A percentile compares a stretch with the other conserved stretches of the same genome.
phyloP scores from a whole-genome alignment of 2,113 vertebrate species.

The Hepsetus odoe region DNA sequence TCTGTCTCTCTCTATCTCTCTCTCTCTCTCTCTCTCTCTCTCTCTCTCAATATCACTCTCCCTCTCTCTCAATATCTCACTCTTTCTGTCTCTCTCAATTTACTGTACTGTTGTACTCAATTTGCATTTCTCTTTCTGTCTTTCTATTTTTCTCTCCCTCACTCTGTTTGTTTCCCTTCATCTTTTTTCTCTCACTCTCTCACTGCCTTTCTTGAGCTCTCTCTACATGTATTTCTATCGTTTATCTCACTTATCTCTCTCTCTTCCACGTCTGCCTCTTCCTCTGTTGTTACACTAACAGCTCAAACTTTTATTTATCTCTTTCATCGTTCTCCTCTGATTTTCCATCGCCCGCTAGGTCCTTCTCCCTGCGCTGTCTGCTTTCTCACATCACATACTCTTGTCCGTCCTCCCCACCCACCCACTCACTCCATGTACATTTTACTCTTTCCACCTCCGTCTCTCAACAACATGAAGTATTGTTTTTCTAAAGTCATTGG shows the following conservation, averaged over 20 bases:
- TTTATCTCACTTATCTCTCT: background rate
- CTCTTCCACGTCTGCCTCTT: background rate
- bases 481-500: slow-evolving; percentile 10
- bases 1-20: background rate
- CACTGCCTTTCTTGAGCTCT: no score
- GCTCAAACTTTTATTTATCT: slow-evolving; percentile 17
- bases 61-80: background rate
- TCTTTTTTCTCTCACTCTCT: background rate
- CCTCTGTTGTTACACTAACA: background rate
- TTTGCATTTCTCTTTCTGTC: no score
- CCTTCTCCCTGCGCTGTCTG: background rate
- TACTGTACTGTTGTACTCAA: no score
- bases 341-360: background rate
- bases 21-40: background rate
- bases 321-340: background rate
- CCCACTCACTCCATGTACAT: background rate
- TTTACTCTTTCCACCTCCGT: background rate
- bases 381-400: background rate
- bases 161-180: no score
- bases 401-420: background rate
- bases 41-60: background rate
- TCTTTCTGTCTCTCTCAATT: no score
- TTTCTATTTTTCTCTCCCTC: no score
- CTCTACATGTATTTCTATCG: background rate
- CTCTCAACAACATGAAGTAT: slow-evolving; percentile 2